Conservation (phyloP, 2,797 vertebrate species). For the Sebastes kiyomatsui region DNA sequence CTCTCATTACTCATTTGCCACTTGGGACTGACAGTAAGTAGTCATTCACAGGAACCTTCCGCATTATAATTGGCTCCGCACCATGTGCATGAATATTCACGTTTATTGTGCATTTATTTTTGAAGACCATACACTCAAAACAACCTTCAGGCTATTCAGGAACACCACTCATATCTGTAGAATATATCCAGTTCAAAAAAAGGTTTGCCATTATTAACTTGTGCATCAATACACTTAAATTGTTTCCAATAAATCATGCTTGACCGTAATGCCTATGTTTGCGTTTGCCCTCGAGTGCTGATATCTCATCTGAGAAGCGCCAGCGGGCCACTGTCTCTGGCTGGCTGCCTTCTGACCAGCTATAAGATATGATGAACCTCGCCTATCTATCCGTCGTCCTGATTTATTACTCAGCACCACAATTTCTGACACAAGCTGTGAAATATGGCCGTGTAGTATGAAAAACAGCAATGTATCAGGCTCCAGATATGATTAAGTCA, state of each 20-base stretch:
- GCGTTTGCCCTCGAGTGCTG: constrained; percentile 30
- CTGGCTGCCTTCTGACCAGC: constrained; percentile 42
- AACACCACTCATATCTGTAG: constrained; percentile 13
- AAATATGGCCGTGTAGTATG: constrained; percentile 44
- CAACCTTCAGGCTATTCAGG: constrained; percentile 13
- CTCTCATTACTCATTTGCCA: constrained; percentile 57
- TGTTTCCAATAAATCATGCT: constrained; percentile 59
- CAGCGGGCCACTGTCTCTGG: constrained; percentile 16
- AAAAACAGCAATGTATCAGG: constrained; percentile 32
- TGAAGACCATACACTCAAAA: constrained; percentile 5
- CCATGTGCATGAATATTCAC: not conserved
- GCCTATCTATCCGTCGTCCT: constrained; percentile 24
- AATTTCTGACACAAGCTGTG: constrained; percentile 44
- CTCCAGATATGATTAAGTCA: constrained; percentile 17
- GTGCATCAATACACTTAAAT: constrained; percentile 21
- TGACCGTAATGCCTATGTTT: constrained; percentile 29
- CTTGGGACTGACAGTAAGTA: constrained; percentile 53
- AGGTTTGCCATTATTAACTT: constrained; percentile 34
- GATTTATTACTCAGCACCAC: constrained; percentile 63
- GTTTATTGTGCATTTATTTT: constrained; percentile 30
- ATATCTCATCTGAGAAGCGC: constrained; percentile 58
- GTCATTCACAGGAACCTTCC: constrained; percentile 52
- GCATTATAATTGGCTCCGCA: constrained; percentile 44
- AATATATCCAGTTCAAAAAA: constrained; percentile 12
- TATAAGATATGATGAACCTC: constrained; percentile 53